Conservation (phyloP, 2,797 vertebrate genomes). For the Chiropotes sagulatus region DNA sequence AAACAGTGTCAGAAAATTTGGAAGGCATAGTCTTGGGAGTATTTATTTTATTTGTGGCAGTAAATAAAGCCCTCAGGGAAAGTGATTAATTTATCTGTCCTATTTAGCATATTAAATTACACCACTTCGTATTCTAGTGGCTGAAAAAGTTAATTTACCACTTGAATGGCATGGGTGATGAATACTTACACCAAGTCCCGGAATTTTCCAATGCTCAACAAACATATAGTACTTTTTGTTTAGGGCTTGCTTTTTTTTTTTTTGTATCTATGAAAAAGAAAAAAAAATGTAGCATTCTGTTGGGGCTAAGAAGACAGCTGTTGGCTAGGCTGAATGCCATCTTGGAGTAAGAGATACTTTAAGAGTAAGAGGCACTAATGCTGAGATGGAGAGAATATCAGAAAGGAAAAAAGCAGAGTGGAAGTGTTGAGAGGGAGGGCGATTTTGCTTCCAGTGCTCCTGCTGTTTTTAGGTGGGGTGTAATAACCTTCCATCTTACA, state of each 20-base stretch:
- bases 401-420: neutral
- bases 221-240: neutral
- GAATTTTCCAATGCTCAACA: neutral
- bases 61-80: slow-evolving; percentile 36
- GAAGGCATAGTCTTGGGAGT: neutral
- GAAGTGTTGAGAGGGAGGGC: neutral
- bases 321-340: neutral
- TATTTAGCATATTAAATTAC: slow-evolving; percentile 50
- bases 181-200: neutral
- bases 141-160: slow-evolving; percentile 62
- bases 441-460: neutral
- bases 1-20: neutral
- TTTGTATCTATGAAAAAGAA: neutral
- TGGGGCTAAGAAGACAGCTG: neutral
- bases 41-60: slow-evolving; percentile 45
- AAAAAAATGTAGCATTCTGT: neutral
- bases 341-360: neutral
- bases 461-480: neutral
- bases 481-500: neutral
- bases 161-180: slow-evolving; percentile 24
- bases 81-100: slow-evolving; percentile 24
- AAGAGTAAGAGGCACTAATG: neutral
- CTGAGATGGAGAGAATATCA: neutral
- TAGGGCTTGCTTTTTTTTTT: neutral
- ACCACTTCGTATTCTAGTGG: slow-evolving; percentile 50